Conservation (phyloP, 2,888 invertebrate genomes). For the Leucania comma region DNA sequence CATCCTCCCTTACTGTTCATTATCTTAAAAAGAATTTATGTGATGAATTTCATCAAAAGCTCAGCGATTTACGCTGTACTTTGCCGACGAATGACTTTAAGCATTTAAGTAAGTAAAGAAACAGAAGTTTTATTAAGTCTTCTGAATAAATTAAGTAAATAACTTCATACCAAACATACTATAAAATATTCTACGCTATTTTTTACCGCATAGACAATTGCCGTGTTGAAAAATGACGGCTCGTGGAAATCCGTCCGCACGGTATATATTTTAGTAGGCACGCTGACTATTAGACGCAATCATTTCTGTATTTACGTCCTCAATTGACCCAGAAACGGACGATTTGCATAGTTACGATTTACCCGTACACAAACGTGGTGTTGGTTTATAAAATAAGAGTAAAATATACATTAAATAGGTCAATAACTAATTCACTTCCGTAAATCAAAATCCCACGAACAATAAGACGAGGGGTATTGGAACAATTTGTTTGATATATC, state of each 20-base stretch:
- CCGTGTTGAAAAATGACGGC: conserved; percentile 24
- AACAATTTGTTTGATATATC: conserved; percentile 63
- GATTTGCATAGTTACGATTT: conserved; percentile 63
- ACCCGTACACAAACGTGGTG: conserved; percentile 21
- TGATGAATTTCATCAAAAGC: not conserved
- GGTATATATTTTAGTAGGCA: conserved; percentile 45
- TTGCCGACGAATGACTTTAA: not conserved
- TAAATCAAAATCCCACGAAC: conserved; percentile 41
- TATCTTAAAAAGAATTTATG: not conserved
- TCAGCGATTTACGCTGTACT: not conserved
- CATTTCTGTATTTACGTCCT: conserved; percentile 59
- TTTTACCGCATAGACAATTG: conserved; percentile 19
- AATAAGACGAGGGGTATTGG: conserved; percentile 29
- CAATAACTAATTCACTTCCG: conserved; percentile 44
- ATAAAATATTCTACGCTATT: conserved; percentile 27
- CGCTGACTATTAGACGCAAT: conserved; percentile 57
- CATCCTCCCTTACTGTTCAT: not conserved
- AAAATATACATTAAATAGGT: conserved; percentile 30
- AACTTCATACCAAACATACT: not conserved
- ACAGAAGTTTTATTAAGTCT: not conserved
- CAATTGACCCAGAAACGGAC: conserved; percentile 60
- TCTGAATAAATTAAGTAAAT: no score
- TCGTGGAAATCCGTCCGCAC: conserved; percentile 25
- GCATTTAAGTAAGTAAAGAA: not conserved
- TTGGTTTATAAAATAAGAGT: conserved; percentile 38